phyloP scores from a whole-genome alignment of 1,140 invertebrate species.

The Drosophila lacertosa region DNA sequence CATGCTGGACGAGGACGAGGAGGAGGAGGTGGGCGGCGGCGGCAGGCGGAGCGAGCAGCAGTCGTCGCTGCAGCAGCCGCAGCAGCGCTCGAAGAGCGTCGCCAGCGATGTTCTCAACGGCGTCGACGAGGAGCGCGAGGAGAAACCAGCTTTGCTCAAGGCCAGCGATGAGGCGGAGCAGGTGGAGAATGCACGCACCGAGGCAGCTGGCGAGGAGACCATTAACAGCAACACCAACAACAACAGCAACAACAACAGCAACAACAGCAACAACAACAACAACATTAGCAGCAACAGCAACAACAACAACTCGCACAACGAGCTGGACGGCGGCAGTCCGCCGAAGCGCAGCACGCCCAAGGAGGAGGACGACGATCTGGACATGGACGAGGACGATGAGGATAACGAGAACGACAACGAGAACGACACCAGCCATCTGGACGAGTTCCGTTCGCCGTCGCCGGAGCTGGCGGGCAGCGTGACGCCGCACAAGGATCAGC shows the following conservation, averaged over 20 bases:
- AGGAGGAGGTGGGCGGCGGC: constrained; percentile 31
- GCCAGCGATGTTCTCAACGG: constrained; percentile 52
- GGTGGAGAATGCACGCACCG: constrained; percentile 5
- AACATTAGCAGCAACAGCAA: constrained; percentile 85
- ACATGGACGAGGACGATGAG: constrained; percentile 83
- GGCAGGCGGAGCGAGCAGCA: constrained; percentile 22
- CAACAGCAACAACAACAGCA: constrained; percentile 50
- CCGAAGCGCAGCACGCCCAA: constrained; percentile 77
- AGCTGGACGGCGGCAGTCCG: constrained; percentile 31
- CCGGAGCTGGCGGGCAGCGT: constrained; percentile 58
- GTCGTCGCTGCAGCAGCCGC: constrained; percentile 38
- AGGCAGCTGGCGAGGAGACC: not conserved
- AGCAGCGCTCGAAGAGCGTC: constrained; percentile 31
- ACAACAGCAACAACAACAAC: constrained; percentile 66
- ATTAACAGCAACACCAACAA: constrained; percentile 18
- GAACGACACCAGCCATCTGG: constrained; percentile 77
- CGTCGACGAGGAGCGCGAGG: constrained; percentile 53
- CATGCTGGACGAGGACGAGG: constrained; percentile 62
- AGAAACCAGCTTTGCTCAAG: constrained; percentile 30
- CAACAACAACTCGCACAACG: constrained; percentile 82
- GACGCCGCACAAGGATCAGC: constrained; percentile 73
- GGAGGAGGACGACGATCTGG: constrained; percentile 83
- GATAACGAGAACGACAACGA: constrained; percentile 83
- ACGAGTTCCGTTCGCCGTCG: constrained; percentile 82
- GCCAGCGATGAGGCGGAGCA: constrained; percentile 23